Evolutionary conservation across 2,797 vertebrate species (phyloP), one percentile per base, ranked within the genome.

Genomic region (Sternotherus odoratus): DNA sequence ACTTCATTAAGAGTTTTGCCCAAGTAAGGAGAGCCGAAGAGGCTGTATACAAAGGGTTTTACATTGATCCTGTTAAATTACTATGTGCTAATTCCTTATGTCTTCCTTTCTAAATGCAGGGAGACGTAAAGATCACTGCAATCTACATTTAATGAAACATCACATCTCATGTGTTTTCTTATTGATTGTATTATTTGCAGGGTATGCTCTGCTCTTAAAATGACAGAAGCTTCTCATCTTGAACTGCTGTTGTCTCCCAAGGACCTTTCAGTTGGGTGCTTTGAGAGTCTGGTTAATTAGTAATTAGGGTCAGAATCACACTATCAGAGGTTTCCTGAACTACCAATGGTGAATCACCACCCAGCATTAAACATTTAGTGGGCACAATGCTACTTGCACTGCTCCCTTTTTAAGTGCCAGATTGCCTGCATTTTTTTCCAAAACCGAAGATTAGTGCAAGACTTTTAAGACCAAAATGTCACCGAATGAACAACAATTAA

Each of bases 121-220:
- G 86, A 91, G 88, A 53, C 92, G 94, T 28, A 74, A 94, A 93
- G 93, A 95, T 80, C 86, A 92, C 51, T 79, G 78, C 69, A 94
- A 96, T 95, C 88, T 93, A 82, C 95, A 72, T 92, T 93, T 95
- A 96, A 97, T 90, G 88, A 96, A 96, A 95, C 91, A 87, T 89
- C 82, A 0, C 54, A 33, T 85, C 91, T 93, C 89, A 82, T 80
- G 82, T 84, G 89, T 63, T 90, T 91, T 95, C 88, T 72, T 86
- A 88, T 57, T 87, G 94, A 96, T 90, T 2, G 0, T 83, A 81
- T 69, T n/a, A 83, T 46, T 82, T 87, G 94, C 93, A 85, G 89
- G 88, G 23, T 88, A 91, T 82, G 79, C 46, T 83, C 49, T 82
- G 46, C 87, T 94, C 94, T 80, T 75, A 75, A 95, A 96, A 86